Evolutionary conservation across 2,113 vertebrate species (phyloP).

Genomic region (Furnarius figulus): DNA sequence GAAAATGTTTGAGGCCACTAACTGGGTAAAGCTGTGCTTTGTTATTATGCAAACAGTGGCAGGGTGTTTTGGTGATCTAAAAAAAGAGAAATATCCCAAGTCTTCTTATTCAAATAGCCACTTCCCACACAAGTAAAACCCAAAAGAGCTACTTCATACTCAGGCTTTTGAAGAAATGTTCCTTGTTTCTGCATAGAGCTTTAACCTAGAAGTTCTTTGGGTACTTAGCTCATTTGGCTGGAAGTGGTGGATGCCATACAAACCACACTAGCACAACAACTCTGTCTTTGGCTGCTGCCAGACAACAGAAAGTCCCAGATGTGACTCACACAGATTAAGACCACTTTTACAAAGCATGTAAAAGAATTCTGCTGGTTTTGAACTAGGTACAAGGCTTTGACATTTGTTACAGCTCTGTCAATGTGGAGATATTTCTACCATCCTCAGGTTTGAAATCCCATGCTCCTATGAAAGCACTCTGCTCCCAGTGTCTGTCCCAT

Average conservation of each 20-base stretch:
- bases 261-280: neutral
- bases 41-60: neutral
- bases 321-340: neutral
- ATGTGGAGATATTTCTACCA: neutral
- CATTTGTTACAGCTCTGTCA: neutral
- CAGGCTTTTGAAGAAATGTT: neutral
- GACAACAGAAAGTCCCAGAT: neutral
- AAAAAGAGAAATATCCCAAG: neutral
- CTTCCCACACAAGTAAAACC: neutral
- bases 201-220: neutral
- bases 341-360: neutral
- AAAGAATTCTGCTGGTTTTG: neutral
- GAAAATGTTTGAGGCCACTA: slow-evolving; percentile 74
- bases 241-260: neutral
- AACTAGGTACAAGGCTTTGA: neutral
- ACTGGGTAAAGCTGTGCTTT: slow-evolving; percentile 61
- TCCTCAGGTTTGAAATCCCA: neutral
- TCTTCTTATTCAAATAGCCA: neutral
- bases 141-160: neutral
- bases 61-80: neutral
- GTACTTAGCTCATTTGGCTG: neutral
- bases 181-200: neutral
- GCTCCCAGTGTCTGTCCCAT: neutral
- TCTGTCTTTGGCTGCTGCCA: neutral
- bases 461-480: neutral